phyloP scores from a whole-genome alignment of 2,113 vertebrate genomes.

The Caranx ignobilis region DNA sequence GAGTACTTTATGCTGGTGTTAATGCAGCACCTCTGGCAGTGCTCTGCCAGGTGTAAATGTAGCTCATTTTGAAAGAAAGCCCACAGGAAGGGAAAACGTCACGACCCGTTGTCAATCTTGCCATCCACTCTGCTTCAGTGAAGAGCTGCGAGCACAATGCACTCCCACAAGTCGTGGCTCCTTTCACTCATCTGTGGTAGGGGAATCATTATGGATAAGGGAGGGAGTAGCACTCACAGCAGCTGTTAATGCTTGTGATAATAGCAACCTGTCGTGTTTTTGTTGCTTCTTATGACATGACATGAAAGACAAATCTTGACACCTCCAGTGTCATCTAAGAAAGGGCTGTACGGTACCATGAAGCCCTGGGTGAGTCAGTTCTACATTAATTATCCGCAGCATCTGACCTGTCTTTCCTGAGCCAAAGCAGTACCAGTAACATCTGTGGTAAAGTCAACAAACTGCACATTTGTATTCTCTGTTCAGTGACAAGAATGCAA shows the following conservation, averaged over 20 bases:
- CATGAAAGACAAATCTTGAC: conserved; percentile 20
- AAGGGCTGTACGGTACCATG: background rate
- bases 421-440: too few species aligned
- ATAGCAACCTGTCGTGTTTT: conserved; percentile 50
- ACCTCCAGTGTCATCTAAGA: conserved; percentile 26
- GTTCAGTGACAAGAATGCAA: background rate
- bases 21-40: conserved; percentile 9
- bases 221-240: conserved; percentile 31
- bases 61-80: conserved; percentile 25
- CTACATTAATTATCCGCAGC: background rate
- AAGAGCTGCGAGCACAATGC: conserved; percentile 29
- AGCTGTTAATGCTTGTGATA: conserved; percentile 47
- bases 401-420: background rate
- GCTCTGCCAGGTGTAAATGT: too few species aligned
- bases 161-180: conserved; percentile 41
- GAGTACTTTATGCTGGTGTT: conserved; percentile 9
- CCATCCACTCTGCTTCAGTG: conserved; percentile 21
- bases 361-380: background rate
- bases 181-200: conserved; percentile 34
- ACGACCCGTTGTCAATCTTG: conserved; percentile 19
- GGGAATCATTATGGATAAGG: conserved; percentile 27
- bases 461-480: background rate
- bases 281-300: conserved; percentile 24
- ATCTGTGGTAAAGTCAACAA: background rate
- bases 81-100: background rate